Conservation (phyloP, 2,797 vertebrate species). For the Enteromius unitaeniatus region DNA sequence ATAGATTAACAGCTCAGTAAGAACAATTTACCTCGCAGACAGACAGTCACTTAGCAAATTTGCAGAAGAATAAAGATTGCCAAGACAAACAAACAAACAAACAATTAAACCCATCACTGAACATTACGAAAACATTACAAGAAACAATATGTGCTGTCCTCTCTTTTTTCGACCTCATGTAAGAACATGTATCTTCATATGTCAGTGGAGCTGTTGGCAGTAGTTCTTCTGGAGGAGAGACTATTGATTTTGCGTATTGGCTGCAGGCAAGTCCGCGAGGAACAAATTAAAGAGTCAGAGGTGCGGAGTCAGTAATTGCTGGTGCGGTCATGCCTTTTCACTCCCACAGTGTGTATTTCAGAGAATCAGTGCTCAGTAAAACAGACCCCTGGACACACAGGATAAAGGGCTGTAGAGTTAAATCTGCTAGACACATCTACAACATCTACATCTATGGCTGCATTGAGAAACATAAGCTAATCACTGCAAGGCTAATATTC, state of each 20-base stretch:
- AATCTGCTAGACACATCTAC: slow-evolving; percentile 9
- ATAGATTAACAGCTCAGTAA: slow-evolving; percentile 53
- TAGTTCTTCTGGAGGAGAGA: slow-evolving; percentile 85
- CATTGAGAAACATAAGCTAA: not conserved
- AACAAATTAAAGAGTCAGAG: slow-evolving; percentile 91
- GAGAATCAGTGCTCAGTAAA: slow-evolving; percentile 30
- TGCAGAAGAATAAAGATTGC: slow-evolving; percentile 32
- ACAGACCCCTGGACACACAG: not conserved
- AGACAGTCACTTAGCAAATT: slow-evolving; percentile 35
- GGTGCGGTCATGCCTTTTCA: slow-evolving; percentile 78
- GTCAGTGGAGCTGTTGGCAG: slow-evolving; percentile 83
- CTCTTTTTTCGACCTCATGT: slow-evolving; percentile 81
- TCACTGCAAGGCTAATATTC: not conserved
- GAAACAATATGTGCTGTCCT: slow-evolving; percentile 85
- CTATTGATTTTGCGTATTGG: slow-evolving; percentile 92
- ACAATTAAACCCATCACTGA: slow-evolving; percentile 1
- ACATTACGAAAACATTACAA: slow-evolving; percentile 67
- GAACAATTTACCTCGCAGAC: slow-evolving; percentile 42
- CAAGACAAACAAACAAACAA: slow-evolving; percentile 9
- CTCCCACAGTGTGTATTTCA: slow-evolving; percentile 46
- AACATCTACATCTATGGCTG: not conserved
- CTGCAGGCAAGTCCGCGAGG: slow-evolving; percentile 88
- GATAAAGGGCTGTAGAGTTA: not conserved
- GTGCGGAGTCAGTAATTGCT: slow-evolving; percentile 85
- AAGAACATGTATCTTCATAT: slow-evolving; percentile 86